These are phyloP conservation scores for Meloidogyne exigua DNA, from an alignment of 1,140 invertebrate genomes.

Conservation along the genomic window DNA sequence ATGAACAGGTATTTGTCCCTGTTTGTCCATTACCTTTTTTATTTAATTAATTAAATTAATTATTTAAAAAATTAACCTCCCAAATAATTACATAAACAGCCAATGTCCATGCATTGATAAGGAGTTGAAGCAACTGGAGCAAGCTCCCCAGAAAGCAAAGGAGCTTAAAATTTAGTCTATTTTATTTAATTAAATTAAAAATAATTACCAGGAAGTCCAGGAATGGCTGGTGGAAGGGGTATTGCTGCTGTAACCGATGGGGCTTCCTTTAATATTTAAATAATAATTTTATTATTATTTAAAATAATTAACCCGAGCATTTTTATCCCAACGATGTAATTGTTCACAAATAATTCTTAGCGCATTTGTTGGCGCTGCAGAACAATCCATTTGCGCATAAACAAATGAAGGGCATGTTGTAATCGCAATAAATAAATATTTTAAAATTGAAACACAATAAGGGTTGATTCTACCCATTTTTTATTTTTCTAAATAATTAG, in stretches of 20 bases:
- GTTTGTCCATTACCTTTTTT: slow-evolving; percentile 3
- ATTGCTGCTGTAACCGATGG: slow-evolving; percentile 37
- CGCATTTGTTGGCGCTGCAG: slow-evolving; percentile 47
- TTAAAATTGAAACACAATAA: background rate
- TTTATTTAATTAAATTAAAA: background rate
- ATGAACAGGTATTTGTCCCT: background rate
- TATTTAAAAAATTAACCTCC: slow-evolving; percentile 4
- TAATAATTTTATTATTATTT: background rate
- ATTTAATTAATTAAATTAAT: background rate
- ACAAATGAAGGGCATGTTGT: background rate
- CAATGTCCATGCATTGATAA: slow-evolving; percentile 33
- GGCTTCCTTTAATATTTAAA: slow-evolving; percentile 24
- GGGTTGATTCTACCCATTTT: background rate
- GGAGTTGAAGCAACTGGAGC: slow-evolving; percentile 25
- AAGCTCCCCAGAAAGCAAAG: slow-evolving; percentile 13
- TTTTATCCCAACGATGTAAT: slow-evolving; percentile 53
- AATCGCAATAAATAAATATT: background rate
- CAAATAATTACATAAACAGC: slow-evolving; percentile 28
- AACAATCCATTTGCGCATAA: slow-evolving; percentile 45
- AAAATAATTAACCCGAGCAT: slow-evolving; percentile 43
- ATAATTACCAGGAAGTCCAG: slow-evolving; percentile 23
- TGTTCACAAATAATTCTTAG: slow-evolving; percentile 54
- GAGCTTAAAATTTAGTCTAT: slow-evolving; percentile 13
- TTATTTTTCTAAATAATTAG: slow-evolving; percentile 2
- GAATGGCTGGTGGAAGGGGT: slow-evolving; percentile 44